Evolutionary conservation across 2,797 vertebrate genomes (phyloP).

Genomic region (Onychomys arenicola): DNA sequence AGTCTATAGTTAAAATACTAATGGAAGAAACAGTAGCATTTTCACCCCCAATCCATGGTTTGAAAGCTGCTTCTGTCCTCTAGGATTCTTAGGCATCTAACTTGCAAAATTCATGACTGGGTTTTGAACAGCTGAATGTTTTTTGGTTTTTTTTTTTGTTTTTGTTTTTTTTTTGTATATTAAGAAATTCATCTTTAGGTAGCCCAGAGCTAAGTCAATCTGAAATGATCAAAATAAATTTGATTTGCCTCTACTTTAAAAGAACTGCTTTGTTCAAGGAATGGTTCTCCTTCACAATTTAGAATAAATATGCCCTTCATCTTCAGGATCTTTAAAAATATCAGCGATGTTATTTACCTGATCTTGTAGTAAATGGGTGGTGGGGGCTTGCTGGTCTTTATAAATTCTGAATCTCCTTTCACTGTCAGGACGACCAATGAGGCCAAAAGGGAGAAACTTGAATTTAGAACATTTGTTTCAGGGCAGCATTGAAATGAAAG

Average conservation of each 20-base stretch:
- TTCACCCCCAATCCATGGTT: background rate
- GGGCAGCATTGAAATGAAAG: slow-evolving; percentile 44
- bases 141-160: no score
- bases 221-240: slow-evolving; percentile 49
- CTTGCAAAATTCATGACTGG: background rate
- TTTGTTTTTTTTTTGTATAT: no score
- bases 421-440: slow-evolving; percentile 1
- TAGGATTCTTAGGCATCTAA: slow-evolving; percentile 20
- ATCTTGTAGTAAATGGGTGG: background rate
- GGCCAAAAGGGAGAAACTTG: background rate
- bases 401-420: slow-evolving; percentile 33
- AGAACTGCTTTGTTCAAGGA: slow-evolving; percentile 34
- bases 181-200: slow-evolving; percentile 60
- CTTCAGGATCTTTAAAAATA: slow-evolving; percentile 39
- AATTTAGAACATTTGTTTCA: slow-evolving; percentile 37
- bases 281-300: background rate
- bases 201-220: slow-evolving; percentile 24
- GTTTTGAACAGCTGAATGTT: slow-evolving; percentile 30
- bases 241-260: slow-evolving; percentile 40
- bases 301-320: slow-evolving; percentile 29
- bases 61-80: background rate
- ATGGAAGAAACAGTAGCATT: slow-evolving; percentile 1
- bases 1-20: background rate
- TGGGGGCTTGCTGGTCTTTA: background rate
- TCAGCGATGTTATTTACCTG: background rate